Percentiles rank a stretch among this genome's conserved stretches.
Conservation (phyloP, 2,888 invertebrate species). For the Chironomus riparius region DNA sequence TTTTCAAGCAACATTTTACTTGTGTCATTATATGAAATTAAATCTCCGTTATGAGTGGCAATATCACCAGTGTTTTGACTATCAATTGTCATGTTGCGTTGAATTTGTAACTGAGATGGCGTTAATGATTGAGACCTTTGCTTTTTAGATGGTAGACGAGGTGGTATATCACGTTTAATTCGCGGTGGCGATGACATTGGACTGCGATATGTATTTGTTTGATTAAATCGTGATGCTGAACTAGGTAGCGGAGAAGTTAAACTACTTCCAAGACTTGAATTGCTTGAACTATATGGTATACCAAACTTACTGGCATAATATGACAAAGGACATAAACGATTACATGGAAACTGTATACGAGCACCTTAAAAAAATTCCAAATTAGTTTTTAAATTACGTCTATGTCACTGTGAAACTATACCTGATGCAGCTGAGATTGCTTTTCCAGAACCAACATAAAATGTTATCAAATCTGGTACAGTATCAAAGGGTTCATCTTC, state of each 20-base stretch:
- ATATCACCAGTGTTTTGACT: slow-evolving; percentile 64
- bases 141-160: slow-evolving; percentile 49
- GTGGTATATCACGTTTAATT: slow-evolving; percentile 43
- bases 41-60: slow-evolving; percentile 47
- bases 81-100: slow-evolving; percentile 39
- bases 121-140: slow-evolving; percentile 74
- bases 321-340: slow-evolving; percentile 68
- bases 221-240: slow-evolving; percentile 32
- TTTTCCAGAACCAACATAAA: slow-evolving; percentile 82
- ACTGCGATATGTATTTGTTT: slow-evolving; percentile 38
- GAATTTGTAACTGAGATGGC: slow-evolving; percentile 44
- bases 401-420: not conserved
- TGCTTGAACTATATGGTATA: slow-evolving; percentile 26
- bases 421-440: slow-evolving; percentile 67
- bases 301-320: slow-evolving; percentile 59
- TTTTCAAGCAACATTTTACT: slow-evolving; percentile 42
- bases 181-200: slow-evolving; percentile 52
- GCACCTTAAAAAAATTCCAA: slow-evolving; percentile 57
- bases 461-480: slow-evolving; percentile 86
- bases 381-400: no score
- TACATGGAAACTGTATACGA: slow-evolving; percentile 74
- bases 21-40: not conserved
- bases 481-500: slow-evolving; percentile 91
- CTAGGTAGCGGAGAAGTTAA: slow-evolving; percentile 16
- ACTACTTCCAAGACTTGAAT: slow-evolving; percentile 13